Conservation (phyloP, 1,140 invertebrate genomes). For the Gonioctena quinquepunctata region DNA sequence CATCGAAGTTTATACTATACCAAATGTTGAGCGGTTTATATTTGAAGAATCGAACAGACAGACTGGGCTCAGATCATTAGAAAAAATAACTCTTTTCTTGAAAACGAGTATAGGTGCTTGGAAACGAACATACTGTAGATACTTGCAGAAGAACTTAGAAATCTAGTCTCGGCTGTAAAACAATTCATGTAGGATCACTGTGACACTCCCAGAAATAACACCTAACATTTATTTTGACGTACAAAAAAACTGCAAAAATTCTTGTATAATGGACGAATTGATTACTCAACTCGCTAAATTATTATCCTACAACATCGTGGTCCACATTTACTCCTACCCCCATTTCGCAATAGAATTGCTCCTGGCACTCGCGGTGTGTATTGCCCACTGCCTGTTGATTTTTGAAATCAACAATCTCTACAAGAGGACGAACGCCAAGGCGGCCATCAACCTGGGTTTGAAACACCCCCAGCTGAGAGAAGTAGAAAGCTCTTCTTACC, state of each 20-base stretch:
- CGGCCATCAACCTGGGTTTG: constrained; percentile 21
- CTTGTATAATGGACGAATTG: constrained; percentile 34
- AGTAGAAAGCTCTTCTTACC: constrained; percentile 19
- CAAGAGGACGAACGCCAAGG: constrained; percentile 27
- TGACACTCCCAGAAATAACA: too few relatives aligned
- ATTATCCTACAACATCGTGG: constrained; percentile 29
- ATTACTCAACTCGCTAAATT: constrained; percentile 30
- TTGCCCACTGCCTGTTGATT: constrained; percentile 29
- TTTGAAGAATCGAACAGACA: too few relatives aligned
- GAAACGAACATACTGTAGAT: too few relatives aligned
- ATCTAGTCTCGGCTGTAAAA: too few relatives aligned
- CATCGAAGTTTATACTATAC: too few relatives aligned
- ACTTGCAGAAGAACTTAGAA: too few relatives aligned
- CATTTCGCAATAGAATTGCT: constrained; percentile 35
- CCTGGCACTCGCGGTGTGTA: constrained; percentile 25
- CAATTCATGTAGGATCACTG: too few relatives aligned
- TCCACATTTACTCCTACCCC: constrained; percentile 33
- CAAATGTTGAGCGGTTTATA: too few relatives aligned
- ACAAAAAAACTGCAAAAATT: constrained; percentile 21
- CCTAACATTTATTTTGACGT: too few relatives aligned
- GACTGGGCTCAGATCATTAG: too few relatives aligned
- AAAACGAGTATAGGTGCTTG: too few relatives aligned
- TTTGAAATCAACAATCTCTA: constrained; percentile 35
- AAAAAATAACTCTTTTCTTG: too few relatives aligned
- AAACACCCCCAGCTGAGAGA: constrained; percentile 21